Base-by-base conservation (phyloP, 2,888 invertebrate species). In the Phaonia tiefii region DNA sequence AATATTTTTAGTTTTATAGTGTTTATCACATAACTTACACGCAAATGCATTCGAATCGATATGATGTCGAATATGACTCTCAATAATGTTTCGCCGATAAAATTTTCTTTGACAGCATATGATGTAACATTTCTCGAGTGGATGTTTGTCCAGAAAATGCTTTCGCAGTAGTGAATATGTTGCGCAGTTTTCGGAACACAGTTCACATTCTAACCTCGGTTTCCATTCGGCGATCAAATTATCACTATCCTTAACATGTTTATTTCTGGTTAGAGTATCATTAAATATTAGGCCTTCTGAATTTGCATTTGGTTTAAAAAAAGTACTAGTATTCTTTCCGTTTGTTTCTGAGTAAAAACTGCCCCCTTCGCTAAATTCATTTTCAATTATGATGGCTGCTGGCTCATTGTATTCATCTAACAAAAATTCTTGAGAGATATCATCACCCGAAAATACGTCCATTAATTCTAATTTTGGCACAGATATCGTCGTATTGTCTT, bases 221-320 rank as follows among this genome's bases (percentile, higher is more conserved):
- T 17, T 37, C 60, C 60, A 60, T 60, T 60, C 13, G 3, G 39
- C 60, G 8, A 60, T 60, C 1, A 39, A 60, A 10, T 17, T 10
- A 22, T 54, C 54, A 22, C 25, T 22, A 11, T 54, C 22, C 22
- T 54, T 10, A 22, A 54, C 10, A n/a, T n/a, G n/a, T n/a, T n/a
- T n/a, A n/a, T n/a, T n/a, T n/a, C n/a, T n/a, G n/a, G n/a, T n/a
- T n/a, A n/a, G n/a, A n/a, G n/a, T n/a, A n/a, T n/a, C n/a, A n/a
- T n/a, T n/a, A n/a, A n/a, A n/a, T n/a, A n/a, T n/a, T n/a, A n/a
- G n/a, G n/a, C n/a, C n/a, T n/a, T n/a, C n/a, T n/a, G n/a, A n/a
- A n/a, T n/a, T n/a, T n/a, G n/a, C n/a, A n/a, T n/a, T n/a, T n/a
- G n/a, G n/a, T n/a, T n/a, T n/a, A n/a, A n/a, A n/a, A n/a, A n/a